Evolutionary conservation across 1,140 invertebrate species (phyloP).

Genomic region (Drosophila teissieri): DNA sequence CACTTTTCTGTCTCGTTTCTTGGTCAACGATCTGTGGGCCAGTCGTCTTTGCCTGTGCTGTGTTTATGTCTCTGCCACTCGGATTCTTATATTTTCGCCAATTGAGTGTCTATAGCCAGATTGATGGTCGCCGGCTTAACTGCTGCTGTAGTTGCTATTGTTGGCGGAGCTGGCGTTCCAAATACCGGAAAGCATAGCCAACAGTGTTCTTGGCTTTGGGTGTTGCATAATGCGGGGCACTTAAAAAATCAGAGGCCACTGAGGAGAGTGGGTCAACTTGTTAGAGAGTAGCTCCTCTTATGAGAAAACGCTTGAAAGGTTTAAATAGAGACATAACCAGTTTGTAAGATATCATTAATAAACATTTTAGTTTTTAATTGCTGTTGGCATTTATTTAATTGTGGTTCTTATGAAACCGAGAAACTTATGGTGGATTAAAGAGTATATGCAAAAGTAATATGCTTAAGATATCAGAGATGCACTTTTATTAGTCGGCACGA

Average conservation of each 20-base stretch:
- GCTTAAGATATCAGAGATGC: too few relatives aligned
- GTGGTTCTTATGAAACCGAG: too few relatives aligned
- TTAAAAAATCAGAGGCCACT: background rate
- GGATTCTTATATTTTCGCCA: conserved; percentile 18
- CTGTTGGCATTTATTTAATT: too few relatives aligned
- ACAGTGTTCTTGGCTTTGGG: conserved; percentile 39
- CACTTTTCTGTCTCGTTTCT: conserved; percentile 56
- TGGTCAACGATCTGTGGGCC: conserved; percentile 53
- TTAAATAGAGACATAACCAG: background rate
- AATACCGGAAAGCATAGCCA: conserved; percentile 57
- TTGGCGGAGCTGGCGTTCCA: conserved; percentile 24
- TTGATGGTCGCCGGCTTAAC: conserved; percentile 10
- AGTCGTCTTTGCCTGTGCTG: background rate
- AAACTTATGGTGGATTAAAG: too few relatives aligned
- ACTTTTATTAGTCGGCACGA: too few relatives aligned
- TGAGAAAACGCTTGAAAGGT: background rate
- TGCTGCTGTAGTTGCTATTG: conserved; percentile 5
- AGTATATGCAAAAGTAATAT: too few relatives aligned
- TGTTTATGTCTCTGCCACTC: conserved; percentile 39
- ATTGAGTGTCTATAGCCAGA: conserved; percentile 26
- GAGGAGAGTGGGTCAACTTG: background rate
- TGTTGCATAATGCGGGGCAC: conserved; percentile 35
- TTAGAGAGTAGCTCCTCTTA: background rate
- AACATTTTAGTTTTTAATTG: too few relatives aligned
- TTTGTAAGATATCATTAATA: background rate